These are phyloP conservation scores for Rhinolophus ferrumequinum DNA, from an alignment of 2,113 vertebrate species.

Conservation along the genomic window DNA sequence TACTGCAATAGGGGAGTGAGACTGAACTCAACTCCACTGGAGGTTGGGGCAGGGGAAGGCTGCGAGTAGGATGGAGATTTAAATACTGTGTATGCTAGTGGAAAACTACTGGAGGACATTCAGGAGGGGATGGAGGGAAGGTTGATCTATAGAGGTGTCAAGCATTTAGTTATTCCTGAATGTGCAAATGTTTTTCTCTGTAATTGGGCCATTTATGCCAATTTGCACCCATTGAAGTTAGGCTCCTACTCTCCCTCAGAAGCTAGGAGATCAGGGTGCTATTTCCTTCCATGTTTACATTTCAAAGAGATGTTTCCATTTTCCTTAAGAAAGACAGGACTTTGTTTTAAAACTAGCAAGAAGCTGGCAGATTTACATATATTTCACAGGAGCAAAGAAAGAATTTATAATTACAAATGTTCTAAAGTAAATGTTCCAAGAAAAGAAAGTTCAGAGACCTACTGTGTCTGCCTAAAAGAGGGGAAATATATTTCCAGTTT, in stretches of 20 bases:
- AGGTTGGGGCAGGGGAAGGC: no score
- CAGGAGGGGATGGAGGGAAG: background rate
- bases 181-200: background rate
- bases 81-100: background rate
- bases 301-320: background rate
- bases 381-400: background rate
- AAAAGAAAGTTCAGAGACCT: background rate
- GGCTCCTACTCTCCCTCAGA: background rate
- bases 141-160: background rate
- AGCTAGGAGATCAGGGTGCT: background rate
- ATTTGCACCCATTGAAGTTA: background rate
- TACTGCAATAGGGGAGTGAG: background rate
- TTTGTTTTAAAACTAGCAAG: background rate
- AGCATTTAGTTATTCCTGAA: background rate
- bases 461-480: background rate
- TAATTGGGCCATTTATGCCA: background rate
- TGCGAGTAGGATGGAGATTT: background rate
- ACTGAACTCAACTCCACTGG: rapidly evolving
- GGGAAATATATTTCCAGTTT: background rate
- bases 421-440: background rate
- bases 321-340: background rate
- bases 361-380: background rate
- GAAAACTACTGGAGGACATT: background rate
- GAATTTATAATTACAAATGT: background rate
- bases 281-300: background rate